Conservation (phyloP, 2,113 vertebrate species). For the Periophthalmodon schlosseri region DNA sequence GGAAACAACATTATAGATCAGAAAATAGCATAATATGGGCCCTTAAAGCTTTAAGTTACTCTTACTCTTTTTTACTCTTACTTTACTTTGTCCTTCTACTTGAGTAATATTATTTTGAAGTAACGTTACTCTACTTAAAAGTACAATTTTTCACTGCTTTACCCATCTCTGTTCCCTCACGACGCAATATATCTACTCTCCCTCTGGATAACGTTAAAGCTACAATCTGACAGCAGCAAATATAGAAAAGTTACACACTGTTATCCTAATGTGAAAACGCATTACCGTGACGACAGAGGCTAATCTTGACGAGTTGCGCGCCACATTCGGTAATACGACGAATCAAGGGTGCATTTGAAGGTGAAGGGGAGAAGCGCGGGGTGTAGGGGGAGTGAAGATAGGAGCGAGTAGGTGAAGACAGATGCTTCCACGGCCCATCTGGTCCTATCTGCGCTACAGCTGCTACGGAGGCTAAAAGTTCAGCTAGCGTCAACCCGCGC, state of each 20-base stretch:
- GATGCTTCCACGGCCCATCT: constrained; percentile 52
- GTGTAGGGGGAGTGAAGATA: background rate
- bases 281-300: background rate
- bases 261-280: background rate
- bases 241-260: background rate
- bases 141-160: too few species aligned
- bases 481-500: background rate
- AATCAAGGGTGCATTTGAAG: constrained; percentile 42
- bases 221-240: background rate
- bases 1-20: too few species aligned
- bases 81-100: too few species aligned
- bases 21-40: too few species aligned
- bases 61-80: too few species aligned
- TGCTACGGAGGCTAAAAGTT: constrained; percentile 5
- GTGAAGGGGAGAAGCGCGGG: constrained; percentile 12
- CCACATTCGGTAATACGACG: constrained; percentile 1
- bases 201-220: background rate
- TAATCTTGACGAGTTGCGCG: background rate
- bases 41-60: too few species aligned
- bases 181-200: background rate
- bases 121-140: too few species aligned
- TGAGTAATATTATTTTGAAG: too few species aligned
- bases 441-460: constrained; percentile 28
- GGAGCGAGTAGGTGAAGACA: constrained; percentile 36
- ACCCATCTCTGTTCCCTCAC: too few species aligned